phyloP scores from a whole-genome alignment of 1,140 invertebrate species.

The Macrobrachium nipponense region DNA sequence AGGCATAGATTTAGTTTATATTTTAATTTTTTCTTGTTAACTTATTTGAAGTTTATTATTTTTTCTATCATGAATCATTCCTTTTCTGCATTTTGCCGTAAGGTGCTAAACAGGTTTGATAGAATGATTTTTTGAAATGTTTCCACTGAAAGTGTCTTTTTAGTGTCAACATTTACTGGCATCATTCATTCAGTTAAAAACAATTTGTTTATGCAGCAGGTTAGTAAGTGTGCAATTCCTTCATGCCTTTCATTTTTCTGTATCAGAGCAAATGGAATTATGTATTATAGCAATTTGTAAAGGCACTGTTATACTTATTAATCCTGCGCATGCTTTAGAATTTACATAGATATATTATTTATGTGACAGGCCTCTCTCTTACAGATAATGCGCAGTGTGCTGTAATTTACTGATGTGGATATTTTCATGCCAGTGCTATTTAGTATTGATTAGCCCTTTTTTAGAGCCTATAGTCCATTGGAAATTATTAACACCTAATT shows the following conservation, averaged over 20 bases:
- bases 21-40: constrained; percentile 8
- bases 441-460: neutral
- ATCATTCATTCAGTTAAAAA: too few species aligned
- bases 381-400: neutral
- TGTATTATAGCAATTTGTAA: too few species aligned
- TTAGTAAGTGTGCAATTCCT: too few species aligned
- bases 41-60: constrained; percentile 3
- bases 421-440: neutral
- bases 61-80: neutral
- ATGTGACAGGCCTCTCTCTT: constrained; percentile 7
- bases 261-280: too few species aligned
- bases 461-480: neutral
- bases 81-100: neutral
- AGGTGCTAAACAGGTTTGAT: constrained; percentile 23
- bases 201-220: too few species aligned
- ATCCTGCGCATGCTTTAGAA: neutral
- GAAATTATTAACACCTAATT: neutral
- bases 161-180: too few species aligned
- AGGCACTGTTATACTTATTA: too few species aligned
- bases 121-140: neutral
- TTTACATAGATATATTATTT: neutral
- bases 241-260: too few species aligned
- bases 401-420: neutral
- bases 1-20: neutral
- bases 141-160: too few species aligned